phyloP scores from a whole-genome alignment of 2,113 vertebrate genomes.

The Morphnarchus princeps region DNA sequence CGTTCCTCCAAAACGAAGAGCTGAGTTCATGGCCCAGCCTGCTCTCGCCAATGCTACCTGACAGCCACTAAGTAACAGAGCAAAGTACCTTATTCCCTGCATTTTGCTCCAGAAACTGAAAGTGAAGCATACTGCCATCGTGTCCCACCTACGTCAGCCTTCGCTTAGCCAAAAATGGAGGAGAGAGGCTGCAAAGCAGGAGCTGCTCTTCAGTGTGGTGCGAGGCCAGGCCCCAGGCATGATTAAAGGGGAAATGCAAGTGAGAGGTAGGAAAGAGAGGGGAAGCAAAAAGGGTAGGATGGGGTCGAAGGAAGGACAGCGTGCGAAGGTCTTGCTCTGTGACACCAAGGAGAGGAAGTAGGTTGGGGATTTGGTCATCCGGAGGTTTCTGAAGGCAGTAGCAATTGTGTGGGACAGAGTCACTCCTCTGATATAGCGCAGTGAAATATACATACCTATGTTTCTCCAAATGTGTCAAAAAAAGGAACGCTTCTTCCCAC shows the following conservation, averaged over 20 bases:
- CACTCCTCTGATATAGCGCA: neutral
- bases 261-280: neutral
- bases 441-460: neutral
- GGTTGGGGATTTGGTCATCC: neutral
- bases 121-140: rapidly evolving
- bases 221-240: neutral
- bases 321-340: neutral
- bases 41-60: rapidly evolving
- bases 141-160: neutral
- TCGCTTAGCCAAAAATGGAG: neutral
- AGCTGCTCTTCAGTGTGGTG: neutral
- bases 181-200: neutral
- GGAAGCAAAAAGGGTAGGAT: neutral
- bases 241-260: neutral
- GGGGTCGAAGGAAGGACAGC: neutral
- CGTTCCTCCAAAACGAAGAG: too few species aligned
- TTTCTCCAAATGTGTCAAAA: neutral
- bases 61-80: neutral
- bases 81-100: neutral
- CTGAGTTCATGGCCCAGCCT: neutral
- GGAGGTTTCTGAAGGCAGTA: neutral
- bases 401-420: neutral
- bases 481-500: neutral
- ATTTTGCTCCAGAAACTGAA: neutral
- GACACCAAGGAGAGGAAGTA: neutral